Percentiles rank a stretch among this genome's conserved stretches.
These are phyloP conservation scores for Ericerus pela DNA, from an alignment of 1,140 invertebrate species.

Conservation along the genomic window DNA sequence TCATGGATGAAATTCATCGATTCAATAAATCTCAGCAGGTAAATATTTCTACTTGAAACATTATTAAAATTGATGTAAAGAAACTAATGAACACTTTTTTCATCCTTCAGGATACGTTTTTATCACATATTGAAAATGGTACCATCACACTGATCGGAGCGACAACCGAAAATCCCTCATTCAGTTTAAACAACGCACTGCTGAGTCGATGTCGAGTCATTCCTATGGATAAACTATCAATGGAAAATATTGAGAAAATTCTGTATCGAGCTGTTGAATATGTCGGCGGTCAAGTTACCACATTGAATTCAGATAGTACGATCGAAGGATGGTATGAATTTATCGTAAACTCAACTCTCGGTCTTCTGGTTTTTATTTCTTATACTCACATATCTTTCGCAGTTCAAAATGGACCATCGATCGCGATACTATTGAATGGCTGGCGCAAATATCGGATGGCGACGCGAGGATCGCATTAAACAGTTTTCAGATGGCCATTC, in stretches of 20 bases:
- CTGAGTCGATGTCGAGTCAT: slow-evolving; percentile 61
- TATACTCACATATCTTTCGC: no score
- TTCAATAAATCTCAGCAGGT: slow-evolving; percentile 67
- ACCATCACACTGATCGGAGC: slow-evolving; percentile 67
- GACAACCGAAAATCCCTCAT: slow-evolving; percentile 79
- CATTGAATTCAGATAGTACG: no score
- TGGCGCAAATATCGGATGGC: slow-evolving; percentile 62
- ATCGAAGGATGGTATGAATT: no score
- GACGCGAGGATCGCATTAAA: slow-evolving; percentile 64
- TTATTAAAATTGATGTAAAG: no score
- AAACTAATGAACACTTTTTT: background rate
- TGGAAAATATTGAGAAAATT: slow-evolving; percentile 43
- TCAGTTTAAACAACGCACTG: slow-evolving; percentile 62
- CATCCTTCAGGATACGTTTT: slow-evolving; percentile 49
- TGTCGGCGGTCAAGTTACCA: background rate
- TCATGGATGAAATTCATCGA: slow-evolving; percentile 79
- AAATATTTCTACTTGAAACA: background rate
- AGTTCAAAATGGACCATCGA: slow-evolving; percentile 34
- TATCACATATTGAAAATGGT: slow-evolving; percentile 65
- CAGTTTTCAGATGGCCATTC: slow-evolving; percentile 53
- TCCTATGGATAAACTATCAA: slow-evolving; percentile 52
- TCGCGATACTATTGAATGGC: slow-evolving; percentile 44
- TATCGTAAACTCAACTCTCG: no score
- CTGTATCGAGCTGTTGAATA: slow-evolving; percentile 39
- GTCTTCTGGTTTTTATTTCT: no score